phyloP scores from a whole-genome alignment of 2,113 vertebrate species.

The Apodemus sylvaticus region DNA sequence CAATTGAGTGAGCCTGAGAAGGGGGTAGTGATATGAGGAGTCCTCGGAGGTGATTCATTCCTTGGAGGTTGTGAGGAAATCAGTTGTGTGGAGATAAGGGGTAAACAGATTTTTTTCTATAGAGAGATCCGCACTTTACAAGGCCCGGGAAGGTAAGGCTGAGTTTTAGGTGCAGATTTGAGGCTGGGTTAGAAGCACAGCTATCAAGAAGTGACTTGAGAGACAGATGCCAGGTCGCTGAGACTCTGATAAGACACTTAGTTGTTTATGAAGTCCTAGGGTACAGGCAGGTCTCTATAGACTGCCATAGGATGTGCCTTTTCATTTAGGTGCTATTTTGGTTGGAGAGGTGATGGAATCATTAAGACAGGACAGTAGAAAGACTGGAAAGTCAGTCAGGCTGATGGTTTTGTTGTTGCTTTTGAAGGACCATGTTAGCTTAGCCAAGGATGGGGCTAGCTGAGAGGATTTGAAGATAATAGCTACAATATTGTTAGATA shows the following conservation, averaged over 20 bases:
- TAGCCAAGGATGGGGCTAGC: background rate
- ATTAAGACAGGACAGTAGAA: conserved; percentile 38
- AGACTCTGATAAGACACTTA: background rate
- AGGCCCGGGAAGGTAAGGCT: background rate
- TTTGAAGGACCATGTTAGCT: background rate
- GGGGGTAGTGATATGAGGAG: background rate
- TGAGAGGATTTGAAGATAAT: background rate
- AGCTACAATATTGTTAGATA: background rate
- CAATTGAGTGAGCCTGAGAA: background rate
- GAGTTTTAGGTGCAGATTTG: background rate
- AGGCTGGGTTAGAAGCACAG: background rate
- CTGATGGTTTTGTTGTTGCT: background rate
- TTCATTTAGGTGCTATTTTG: conserved; percentile 31
- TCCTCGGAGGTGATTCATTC: background rate
- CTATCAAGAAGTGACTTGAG: background rate
- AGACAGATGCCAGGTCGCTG: background rate
- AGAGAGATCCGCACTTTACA: background rate
- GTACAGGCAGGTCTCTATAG: background rate
- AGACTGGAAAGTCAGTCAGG: background rate
- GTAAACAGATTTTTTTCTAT: background rate
- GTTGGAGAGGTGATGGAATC: conserved; percentile 17
- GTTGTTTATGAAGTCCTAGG: background rate
- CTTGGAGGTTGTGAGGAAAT: background rate
- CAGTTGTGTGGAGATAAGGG: background rate
- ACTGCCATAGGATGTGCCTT: background rate